Base-by-base conservation (phyloP, 2,888 invertebrate genomes). In the Zonitis immaculata region DNA sequence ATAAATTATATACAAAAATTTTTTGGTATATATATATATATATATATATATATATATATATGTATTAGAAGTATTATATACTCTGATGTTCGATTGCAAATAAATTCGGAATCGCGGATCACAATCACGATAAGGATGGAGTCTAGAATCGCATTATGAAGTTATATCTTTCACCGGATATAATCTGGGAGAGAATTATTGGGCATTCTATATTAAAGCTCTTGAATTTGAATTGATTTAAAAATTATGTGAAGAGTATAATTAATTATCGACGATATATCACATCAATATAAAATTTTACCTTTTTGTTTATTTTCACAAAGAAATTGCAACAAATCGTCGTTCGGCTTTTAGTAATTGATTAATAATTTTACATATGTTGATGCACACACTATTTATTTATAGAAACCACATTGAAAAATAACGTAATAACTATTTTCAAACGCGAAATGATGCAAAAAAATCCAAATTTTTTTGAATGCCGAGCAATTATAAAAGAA, bases 151-250 rank as follows among this genome's bases (percentile, higher is more conserved):
- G n/a, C n/a, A n/a, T n/a, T n/a, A n/a, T n/a, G n/a, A n/a, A n/a
- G n/a, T n/a, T n/a, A n/a, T n/a, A n/a, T n/a, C n/a, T n/a, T n/a
- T n/a, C n/a, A n/a, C n/a, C n/a, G n/a, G n/a, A n/a, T n/a, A n/a
- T n/a, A n/a, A n/a, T n/a, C n/a, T n/a, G n/a, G n/a, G n/a, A n/a
- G n/a, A n/a, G n/a, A n/a, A n/a, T 64, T 64, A 63, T 59, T 57
- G 26, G 56, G 49, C 59, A 62, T 58, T 57, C 27, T 57, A 52
- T 56, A 58, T 61, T 60, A 58, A 18, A 35, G 46, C 60, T 59
- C 64, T 63, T 58, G 59, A 60, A 50, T 35, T 18, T 49, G 51
- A 64, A 63, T 62, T 63, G 60, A 52, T 47, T 54, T 57, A 58
- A 51, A 35, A 16, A 16, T 18, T 2, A 9, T 18, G 18, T 35